These are phyloP conservation scores for Hestina assimilis DNA, from an alignment of 1,140 invertebrate genomes.

Conservation along the genomic window DNA sequence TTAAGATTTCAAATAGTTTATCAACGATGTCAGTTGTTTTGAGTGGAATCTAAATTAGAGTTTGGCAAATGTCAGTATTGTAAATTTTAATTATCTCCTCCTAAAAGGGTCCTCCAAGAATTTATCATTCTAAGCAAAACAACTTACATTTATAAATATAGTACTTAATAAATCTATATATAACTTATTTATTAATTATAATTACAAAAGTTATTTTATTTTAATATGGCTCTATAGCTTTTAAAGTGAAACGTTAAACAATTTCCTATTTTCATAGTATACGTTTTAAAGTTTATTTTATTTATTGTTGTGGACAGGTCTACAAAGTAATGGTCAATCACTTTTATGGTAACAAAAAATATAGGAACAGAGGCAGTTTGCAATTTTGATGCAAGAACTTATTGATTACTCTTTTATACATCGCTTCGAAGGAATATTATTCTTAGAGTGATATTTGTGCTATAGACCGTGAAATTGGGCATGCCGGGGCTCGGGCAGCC, in stretches of 20 bases:
- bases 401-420: conserved; percentile 10
- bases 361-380: not conserved
- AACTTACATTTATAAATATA: not conserved
- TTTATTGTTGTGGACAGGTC: not conserved
- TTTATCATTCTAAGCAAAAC: not conserved
- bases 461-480: conserved; percentile 31
- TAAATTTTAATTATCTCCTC: not conserved
- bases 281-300: too few relatives aligned
- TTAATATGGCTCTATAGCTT: too few relatives aligned
- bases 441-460: conserved; percentile 22
- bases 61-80: not conserved
- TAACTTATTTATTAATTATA: too few relatives aligned
- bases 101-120: not conserved
- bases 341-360: not conserved
- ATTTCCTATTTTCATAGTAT: too few relatives aligned
- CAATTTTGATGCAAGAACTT: conserved; percentile 4
- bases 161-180: not conserved
- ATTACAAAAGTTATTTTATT: too few relatives aligned
- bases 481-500: conserved; percentile 15
- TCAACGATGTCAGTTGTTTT: not conserved
- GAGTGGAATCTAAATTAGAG: not conserved
- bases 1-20: too few relatives aligned
- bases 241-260: too few relatives aligned
- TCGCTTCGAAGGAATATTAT: conserved; percentile 10
- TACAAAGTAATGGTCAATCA: not conserved